A percentile compares a stretch with the other conserved stretches of the same genome.
Evolutionary conservation across 1,140 invertebrate species (phyloP).

Genomic region (Helicoverpa zea): DNA sequence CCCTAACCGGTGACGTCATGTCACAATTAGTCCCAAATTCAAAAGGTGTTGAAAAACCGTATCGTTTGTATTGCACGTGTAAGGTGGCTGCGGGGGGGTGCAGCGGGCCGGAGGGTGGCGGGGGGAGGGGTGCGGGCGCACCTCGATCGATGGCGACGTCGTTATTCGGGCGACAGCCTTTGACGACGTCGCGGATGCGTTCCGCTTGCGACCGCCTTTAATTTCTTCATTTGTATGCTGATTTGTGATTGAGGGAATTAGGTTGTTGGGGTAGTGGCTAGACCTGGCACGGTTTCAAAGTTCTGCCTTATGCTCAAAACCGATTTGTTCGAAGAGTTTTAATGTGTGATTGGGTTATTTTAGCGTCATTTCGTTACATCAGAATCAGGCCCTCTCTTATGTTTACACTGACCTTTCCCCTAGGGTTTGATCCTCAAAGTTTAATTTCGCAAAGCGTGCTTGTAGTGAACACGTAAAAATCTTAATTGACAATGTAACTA

Average conservation of each 20-base stretch:
- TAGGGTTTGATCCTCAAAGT: no score
- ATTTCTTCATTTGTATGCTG: slow-evolving; percentile 49
- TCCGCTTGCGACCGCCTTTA: slow-evolving; percentile 47
- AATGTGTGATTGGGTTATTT: no score
- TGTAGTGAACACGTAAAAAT: no score
- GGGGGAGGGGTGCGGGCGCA: slow-evolving; percentile 50
- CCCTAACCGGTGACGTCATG: background rate
- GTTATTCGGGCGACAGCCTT: slow-evolving; percentile 85
- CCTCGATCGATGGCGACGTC: slow-evolving; percentile 81
- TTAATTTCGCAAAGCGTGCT: no score
- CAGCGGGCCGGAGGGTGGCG: slow-evolving; percentile 47
- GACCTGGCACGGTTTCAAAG: slow-evolving; percentile 17
- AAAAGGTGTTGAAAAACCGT: slow-evolving; percentile 49
- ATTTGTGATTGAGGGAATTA: slow-evolving; percentile 45
- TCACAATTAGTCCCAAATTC: slow-evolving; percentile 45
- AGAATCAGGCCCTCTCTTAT: no score
- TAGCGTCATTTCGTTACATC: no score
- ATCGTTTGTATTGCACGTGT: slow-evolving; percentile 46
- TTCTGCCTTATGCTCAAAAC: background rate
- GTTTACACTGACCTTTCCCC: no score
- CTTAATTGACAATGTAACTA: no score
- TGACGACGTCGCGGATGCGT: slow-evolving; percentile 71
- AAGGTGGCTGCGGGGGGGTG: slow-evolving; percentile 48
- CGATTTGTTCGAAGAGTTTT: no score
- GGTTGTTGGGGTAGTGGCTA: slow-evolving; percentile 13